Base-by-base conservation (phyloP, 2,113 vertebrate genomes). In the Buteo buteo region DNA sequence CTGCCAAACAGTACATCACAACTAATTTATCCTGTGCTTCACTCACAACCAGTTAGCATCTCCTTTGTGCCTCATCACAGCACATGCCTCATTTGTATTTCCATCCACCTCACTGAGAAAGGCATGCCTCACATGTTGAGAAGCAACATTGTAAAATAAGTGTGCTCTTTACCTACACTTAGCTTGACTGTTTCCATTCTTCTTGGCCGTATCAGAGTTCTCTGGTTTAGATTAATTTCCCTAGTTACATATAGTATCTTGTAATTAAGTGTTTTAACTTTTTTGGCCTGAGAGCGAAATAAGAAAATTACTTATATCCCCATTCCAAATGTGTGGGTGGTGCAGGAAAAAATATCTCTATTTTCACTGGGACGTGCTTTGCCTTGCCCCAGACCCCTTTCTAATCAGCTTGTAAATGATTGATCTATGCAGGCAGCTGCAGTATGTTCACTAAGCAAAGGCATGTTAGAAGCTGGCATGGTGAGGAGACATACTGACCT, bases 201-300 rank as follows among this genome's bases (percentile, higher is more conserved):
- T 91, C 72, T 95, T 91, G 89, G 92, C 92, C 64, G 16, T 67
- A 87, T 82, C 52, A 59, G 47, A 61, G 20, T 55, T 93, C 52
- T 73, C 65, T 97, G 91, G 62, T 90, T 96, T 95, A 95, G 58
- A 95, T 88, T 96, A 90, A 94, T 96, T 96, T 96, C 77, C 66
- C 73, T 20, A 52, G 59, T 86, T 92, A 42, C 91, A 83, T 65
- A 74, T 54, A 88, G 47, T 52, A 79, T 89, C 92, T 86, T 83
- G 54, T 40, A 98, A 96, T 96, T 96, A 95, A 95, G 57, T 72
- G 49, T 76, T 96, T 96, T 49, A 93, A 92, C 20, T 66, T 90
- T 80, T 85, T 96, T 97, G 74, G 79, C 86, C 29, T 81, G n/a
- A 55, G 22, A 91, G 8, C 50, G 38, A 86, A 96, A 94, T 79